These are phyloP conservation scores for Dermatemys mawii DNA, from an alignment of 2,113 vertebrate genomes.

Conservation along the genomic window DNA sequence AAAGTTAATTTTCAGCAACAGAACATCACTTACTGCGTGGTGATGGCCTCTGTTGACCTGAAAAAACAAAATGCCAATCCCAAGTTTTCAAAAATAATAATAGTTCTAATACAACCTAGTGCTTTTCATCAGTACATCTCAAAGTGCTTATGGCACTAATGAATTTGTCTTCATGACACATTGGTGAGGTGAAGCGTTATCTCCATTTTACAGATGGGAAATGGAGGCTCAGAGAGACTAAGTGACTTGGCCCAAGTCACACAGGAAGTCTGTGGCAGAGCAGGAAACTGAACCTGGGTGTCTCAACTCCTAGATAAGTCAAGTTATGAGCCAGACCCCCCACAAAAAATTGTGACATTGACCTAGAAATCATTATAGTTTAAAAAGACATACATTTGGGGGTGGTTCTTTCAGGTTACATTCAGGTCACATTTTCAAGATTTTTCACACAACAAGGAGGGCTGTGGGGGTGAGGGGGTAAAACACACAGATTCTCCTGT, in stretches of 20 bases:
- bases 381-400: not conserved
- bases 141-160: not conserved
- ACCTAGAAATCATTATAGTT: not conserved
- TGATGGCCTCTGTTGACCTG: not conserved
- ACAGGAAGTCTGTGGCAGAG: too few species aligned
- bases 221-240: too few species aligned
- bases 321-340: not conserved
- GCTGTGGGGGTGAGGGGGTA: too few species aligned
- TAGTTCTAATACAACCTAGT: not conserved
- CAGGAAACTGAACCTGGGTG: too few species aligned
- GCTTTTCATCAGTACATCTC: not conserved
- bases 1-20: not conserved
- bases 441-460: not conserved
- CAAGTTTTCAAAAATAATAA: not conserved
- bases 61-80: not conserved
- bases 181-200: too few species aligned
- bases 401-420: not conserved
- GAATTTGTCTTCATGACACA: too few species aligned
- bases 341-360: not conserved
- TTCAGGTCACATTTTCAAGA: not conserved
- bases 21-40: not conserved
- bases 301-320: too few species aligned
- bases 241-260: too few species aligned
- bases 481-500: too few species aligned
- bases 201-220: too few species aligned